phyloP scores from a whole-genome alignment of 2,113 vertebrate species.

The Montifringilla adamsi region DNA sequence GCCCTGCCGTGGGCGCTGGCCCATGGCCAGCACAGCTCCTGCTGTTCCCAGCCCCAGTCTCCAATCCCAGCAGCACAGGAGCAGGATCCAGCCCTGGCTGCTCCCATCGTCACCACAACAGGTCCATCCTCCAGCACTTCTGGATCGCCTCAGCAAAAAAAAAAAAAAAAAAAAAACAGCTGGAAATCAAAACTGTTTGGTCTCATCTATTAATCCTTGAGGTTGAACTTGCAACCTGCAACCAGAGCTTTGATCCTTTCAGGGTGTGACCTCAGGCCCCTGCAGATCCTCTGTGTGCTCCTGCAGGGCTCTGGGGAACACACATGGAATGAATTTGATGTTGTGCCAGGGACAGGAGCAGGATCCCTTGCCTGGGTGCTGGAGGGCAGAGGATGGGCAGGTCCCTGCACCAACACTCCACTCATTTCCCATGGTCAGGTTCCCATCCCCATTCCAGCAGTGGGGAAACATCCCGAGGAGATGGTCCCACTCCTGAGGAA shows the following conservation, averaged over 20 bases:
- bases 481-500: rapidly evolving
- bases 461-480: neutral
- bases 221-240: neutral
- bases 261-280: neutral
- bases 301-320: neutral
- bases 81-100: neutral
- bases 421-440: neutral
- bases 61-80: neutral
- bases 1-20: neutral
- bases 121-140: neutral
- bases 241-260: neutral
- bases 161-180: neutral
- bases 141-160: neutral
- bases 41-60: neutral
- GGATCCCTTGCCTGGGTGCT: neutral
- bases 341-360: neutral
- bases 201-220: neutral
- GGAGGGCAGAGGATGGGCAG: neutral
- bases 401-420: neutral
- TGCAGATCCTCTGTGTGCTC: neutral
- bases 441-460: neutral
- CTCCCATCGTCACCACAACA: neutral
- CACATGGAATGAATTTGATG: neutral
- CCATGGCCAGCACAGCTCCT: neutral
- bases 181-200: neutral